Conservation (phyloP, 2,113 vertebrate genomes). For the Muscicapa adusta region DNA sequence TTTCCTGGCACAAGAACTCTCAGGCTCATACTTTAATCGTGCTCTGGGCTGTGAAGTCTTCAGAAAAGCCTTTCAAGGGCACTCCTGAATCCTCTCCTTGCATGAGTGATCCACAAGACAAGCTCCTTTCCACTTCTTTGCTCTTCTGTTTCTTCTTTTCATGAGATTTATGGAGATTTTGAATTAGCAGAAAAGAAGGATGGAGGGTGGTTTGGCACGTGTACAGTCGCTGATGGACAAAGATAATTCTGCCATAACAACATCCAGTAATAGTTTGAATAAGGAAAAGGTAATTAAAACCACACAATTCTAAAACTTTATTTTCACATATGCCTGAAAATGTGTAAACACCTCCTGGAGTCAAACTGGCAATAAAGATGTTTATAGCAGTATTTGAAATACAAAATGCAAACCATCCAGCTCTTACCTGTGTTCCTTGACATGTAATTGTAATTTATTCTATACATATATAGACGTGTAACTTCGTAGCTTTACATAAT, state of each 20-base stretch:
- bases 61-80: not conserved
- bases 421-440: not conserved
- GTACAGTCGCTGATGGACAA: not conserved
- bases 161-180: not conserved
- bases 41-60: not conserved
- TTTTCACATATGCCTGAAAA: not conserved
- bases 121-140: not conserved
- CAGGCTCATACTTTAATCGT: not conserved
- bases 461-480: not conserved
- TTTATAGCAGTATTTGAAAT: not conserved
- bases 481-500: not conserved
- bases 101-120: not conserved
- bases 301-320: not conserved
- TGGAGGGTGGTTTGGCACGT: not conserved
- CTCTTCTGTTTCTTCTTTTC: not conserved
- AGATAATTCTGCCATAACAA: not conserved
- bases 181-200: not conserved
- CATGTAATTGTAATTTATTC: not conserved
- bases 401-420: not conserved
- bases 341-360: accelerated
- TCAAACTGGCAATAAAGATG: not conserved
- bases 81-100: not conserved
- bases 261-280: not conserved
- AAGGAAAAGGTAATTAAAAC: not conserved
- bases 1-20: not conserved